Evolutionary conservation across 30 jellyfish, hydroid and myxozoan species (phyloP), one percentile per base, ranked within the genome.

Genomic region (Cassiopea xamachana): DNA sequence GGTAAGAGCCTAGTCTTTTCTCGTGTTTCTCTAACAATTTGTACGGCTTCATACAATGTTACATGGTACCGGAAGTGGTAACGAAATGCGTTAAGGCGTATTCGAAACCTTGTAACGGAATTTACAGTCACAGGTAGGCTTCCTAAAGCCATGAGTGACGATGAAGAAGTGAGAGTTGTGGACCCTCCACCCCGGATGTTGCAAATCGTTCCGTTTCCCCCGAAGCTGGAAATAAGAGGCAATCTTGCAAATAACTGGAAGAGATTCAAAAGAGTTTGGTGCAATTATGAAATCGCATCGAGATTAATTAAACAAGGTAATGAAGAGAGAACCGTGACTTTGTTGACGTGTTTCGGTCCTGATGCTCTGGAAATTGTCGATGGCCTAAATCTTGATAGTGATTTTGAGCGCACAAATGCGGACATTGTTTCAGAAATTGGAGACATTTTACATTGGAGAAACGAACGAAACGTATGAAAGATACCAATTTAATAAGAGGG

Each of bases 251-350:
- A 62, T 62, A 62, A 62, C 74, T 62, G 74, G 74, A 62, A 62
- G 55, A 73, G 81, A 73, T 73, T 73, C n/a, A n/a, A n/a, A n/a
- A 19, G 81, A 73, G 81, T 73, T 73, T 73, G 81, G 81, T 73
- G 81, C 81, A 73, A 73, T 27, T 73, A 73, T 27, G 81, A 73
- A 73, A 73, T 73, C 58, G 81, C 81, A 47, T 73, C 81, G 9
- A 73, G 81, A 73, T 73, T 73, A 58, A 73, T 44, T 16, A 73
- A 73, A 39, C 81, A 73, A 73, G 58, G 81, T 7, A 73, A 73
- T 73, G 81, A 73, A 73, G 81, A 73, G 81, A 73, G 81, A 73
- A 73, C 81, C 81, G 81, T 58, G 58, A 73, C 81, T 73, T 73
- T 73, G 81, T 73, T 73, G 81, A 73, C 81, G 81, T 13, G 81